Base-by-base conservation (phyloP, 2,888 invertebrate species). In the Oeneis ivallda region DNA sequence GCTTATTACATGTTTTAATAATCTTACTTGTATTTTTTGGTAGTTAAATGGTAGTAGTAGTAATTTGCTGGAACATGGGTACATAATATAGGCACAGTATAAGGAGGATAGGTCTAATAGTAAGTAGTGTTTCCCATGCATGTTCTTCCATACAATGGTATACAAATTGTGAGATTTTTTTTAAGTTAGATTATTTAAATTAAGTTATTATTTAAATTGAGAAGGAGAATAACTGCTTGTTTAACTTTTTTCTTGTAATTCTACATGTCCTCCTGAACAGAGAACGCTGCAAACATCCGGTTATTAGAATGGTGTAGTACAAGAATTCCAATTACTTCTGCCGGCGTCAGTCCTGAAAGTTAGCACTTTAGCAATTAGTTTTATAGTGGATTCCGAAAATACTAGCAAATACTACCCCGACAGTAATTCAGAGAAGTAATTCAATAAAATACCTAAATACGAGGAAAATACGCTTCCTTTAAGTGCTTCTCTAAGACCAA, bases 311-410 rank as follows among this genome's bases (percentile, higher is more conserved):
- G 11, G 26, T 53, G 53, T 15, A 37, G 54, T 63, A 68, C 65
- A 66, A 67, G 70, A 69, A 66, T 68, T 70, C 62, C 68, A 68
- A 65, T 68, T 65, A 68, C 62, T 63, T 52, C 39, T 53, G n/a
- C 65, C 10, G 52, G 13, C 65, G 57, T 62, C 65, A 60, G 68
- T 68, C 62, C 47, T 63, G 65, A 45, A 61, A 65, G 65, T 60
- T 50, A 63, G 62, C 68, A 60, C 50, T 63, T 34, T 17, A 43
- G 62, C 65, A 63, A 68, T 68, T 68, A 68, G 63, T 63, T 68
- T 59, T 45, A 68, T 57, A 63, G 60, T 68, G 68, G 50, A 68
- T 68, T 65, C 68, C 68, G 60, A 57, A 65, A 65, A 59, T 41
- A 67, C 61, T 61, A 43, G 37, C 47, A 53, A n/a, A 34, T 37